phyloP scores from a whole-genome alignment of 2,113 vertebrate genomes.

The Sinocyclocheilus maitianheensis region DNA sequence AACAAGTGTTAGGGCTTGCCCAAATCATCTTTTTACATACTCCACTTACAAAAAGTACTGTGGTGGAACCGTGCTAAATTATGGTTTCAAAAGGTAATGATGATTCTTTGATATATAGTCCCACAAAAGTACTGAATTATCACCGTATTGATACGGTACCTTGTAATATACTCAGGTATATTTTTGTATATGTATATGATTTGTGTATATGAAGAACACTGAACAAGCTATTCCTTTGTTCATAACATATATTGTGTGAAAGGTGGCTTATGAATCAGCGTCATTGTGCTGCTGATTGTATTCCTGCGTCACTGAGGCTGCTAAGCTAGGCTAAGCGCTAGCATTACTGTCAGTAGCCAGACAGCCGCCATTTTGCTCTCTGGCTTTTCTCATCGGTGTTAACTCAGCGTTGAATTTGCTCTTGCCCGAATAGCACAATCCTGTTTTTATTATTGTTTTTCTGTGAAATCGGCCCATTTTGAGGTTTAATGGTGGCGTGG shows the following conservation, averaged over 20 bases:
- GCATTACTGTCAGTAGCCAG: background rate
- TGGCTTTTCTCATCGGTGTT: background rate
- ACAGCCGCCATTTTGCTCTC: background rate
- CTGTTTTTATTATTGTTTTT: slow-evolving; percentile 79
- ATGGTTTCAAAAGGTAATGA: background rate
- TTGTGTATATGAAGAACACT: background rate
- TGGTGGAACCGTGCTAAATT: background rate
- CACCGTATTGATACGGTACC: background rate
- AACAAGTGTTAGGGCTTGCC: background rate
- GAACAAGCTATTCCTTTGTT: background rate
- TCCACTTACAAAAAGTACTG: background rate
- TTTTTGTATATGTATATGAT: too few species aligned
- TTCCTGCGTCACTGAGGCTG: background rate
- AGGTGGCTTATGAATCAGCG: background rate
- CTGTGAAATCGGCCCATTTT: slow-evolving; percentile 76
- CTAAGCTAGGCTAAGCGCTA: slow-evolving; percentile 5
- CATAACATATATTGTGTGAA: background rate
- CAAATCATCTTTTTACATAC: background rate
- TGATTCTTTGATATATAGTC: background rate
- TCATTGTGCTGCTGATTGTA: background rate
- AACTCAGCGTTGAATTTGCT: slow-evolving; percentile 13
- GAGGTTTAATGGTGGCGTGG: slow-evolving; percentile 80
- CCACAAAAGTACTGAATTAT: background rate
- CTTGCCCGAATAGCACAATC: slow-evolving; percentile 57
- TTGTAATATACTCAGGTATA: too few species aligned